Conservation (phyloP, 2,113 vertebrate species). For the Engraulis encrasicolus region DNA sequence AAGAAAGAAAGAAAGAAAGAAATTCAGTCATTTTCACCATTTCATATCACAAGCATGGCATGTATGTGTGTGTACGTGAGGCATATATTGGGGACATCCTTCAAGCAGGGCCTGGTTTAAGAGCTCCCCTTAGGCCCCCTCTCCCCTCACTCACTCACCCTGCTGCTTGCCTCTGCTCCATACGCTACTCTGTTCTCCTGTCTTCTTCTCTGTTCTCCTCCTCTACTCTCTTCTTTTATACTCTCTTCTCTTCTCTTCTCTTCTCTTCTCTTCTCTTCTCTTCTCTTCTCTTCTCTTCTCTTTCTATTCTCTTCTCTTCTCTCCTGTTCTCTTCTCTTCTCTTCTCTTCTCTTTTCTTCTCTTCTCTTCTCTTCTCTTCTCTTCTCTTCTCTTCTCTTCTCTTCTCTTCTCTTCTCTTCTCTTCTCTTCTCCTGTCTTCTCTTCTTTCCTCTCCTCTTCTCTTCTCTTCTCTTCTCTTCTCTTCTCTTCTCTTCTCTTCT, state of each 20-base stretch:
- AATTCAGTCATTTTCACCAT: too few relatives aligned
- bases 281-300: not conserved
- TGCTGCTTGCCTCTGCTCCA: not conserved
- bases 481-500: not conserved
- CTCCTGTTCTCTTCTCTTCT: not conserved
- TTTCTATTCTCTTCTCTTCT: not conserved
- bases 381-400: not conserved
- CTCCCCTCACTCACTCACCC: not conserved
- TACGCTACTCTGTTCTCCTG: not conserved
- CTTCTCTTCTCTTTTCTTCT: not conserved
- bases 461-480: not conserved
- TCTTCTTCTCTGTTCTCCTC: not conserved
- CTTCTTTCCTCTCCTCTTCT: not conserved
- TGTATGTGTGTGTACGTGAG: not conserved
- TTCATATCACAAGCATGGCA: too few relatives aligned
- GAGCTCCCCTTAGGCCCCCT: not conserved
- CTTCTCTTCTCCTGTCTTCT: not conserved
- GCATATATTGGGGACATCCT: slow-evolving; percentile 1
- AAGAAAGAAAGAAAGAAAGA: too few relatives aligned
- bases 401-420: not conserved
- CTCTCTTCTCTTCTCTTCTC: not conserved
- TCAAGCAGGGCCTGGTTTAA: not conserved
- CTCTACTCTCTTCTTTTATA: not conserved
- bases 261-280: not conserved
- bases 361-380: not conserved